Evolutionary conservation across 1,140 invertebrate genomes (phyloP).

Genomic region (Neoseiulus cucumeris): DNA sequence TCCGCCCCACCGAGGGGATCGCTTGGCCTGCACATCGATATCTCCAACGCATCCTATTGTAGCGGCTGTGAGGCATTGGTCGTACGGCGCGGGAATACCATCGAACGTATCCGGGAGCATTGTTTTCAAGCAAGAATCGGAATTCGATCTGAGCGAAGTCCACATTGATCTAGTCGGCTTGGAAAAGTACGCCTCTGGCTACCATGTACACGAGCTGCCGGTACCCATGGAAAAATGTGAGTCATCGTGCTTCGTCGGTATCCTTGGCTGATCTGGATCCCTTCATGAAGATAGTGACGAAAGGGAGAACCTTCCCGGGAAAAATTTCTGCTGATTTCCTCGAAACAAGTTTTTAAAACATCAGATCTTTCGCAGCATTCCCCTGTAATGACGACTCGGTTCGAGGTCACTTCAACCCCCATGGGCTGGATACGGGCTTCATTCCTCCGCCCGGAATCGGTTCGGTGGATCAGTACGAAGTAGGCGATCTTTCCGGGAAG

Average conservation of each 20-base stretch:
- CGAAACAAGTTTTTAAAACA: too few relatives aligned
- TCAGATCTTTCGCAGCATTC: too few relatives aligned
- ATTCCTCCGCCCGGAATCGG: conserved; percentile 39
- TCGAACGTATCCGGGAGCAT: conserved; percentile 35
- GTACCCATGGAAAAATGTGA: background rate
- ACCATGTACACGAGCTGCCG: conserved; percentile 57
- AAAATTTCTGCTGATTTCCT: too few relatives aligned
- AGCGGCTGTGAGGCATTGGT: conserved; percentile 27
- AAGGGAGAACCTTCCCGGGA: background rate
- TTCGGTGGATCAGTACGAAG: conserved; percentile 61
- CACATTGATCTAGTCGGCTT: conserved; percentile 55
- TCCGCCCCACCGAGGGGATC: conserved; percentile 58
- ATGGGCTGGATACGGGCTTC: conserved; percentile 38
- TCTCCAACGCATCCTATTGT: conserved; percentile 18
- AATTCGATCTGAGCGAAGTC: conserved; percentile 57
- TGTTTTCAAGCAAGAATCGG: conserved; percentile 46
- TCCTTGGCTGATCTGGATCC: too few relatives aligned
- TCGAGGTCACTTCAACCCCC: conserved; percentile 62
- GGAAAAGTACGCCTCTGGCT: conserved; percentile 41
- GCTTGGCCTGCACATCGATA: conserved; percentile 57
- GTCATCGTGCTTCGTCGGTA: background rate
- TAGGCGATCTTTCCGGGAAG: conserved; percentile 41
- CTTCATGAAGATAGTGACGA: background rate
- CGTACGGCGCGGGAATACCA: conserved; percentile 26
- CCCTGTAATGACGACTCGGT: conserved; percentile 61